Conservation (phyloP, 2,797 vertebrate genomes). For the Eurystomus glaucurus region DNA sequence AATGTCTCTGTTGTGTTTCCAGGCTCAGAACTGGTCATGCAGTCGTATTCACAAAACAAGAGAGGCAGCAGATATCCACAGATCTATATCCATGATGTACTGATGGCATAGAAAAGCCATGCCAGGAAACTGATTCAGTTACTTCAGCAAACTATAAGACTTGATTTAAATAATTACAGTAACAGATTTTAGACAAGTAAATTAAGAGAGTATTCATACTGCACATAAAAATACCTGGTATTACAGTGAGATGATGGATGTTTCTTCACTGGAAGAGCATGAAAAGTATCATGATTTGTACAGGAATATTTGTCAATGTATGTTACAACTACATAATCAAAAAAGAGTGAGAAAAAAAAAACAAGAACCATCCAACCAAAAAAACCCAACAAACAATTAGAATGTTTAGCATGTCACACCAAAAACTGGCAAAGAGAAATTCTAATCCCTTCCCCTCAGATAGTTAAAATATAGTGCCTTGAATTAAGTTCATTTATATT, state of each 20-base stretch:
- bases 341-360: not conserved
- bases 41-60: not conserved
- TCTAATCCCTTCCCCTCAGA: accelerated
- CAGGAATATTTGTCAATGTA: not conserved
- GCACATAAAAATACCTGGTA: not conserved
- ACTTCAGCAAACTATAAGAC: not conserved
- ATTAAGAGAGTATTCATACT: not conserved
- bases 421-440: not conserved
- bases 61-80: not conserved
- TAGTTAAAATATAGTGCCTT: not conserved
- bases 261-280: not conserved
- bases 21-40: accelerated
- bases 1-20: not conserved
- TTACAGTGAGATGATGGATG: not conserved
- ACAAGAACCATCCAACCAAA: too few relatives aligned
- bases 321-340: not conserved
- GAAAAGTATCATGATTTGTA: not conserved
- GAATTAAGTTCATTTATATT: not conserved
- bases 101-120: not conserved
- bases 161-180: not conserved
- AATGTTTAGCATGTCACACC: not conserved
- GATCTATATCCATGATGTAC: not conserved
- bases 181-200: not conserved
- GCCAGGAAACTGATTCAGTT: not conserved
- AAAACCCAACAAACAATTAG: not conserved